Evolutionary conservation across 2,797 vertebrate species (phyloP), one percentile per base, ranked within the genome.

Genomic region (Lutra lutra): DNA sequence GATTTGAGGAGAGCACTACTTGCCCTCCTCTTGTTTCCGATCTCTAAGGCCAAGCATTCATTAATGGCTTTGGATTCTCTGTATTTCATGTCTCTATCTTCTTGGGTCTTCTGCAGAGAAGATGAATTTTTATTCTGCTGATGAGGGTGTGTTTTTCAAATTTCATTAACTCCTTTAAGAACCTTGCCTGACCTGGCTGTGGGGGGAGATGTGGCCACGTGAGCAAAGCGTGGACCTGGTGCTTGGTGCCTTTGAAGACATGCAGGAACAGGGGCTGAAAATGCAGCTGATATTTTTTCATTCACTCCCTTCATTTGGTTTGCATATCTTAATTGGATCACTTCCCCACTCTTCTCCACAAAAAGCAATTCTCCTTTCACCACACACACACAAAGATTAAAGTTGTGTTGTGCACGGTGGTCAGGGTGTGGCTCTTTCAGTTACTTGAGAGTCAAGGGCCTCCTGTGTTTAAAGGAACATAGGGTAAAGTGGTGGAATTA

Each of bases 91-190:
- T 85, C 77, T 77, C 3, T 68, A 10, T 86, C 70, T 92, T 86
- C 82, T 78, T 27, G 94, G n/a, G 21, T 46, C 84, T 35, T 9
- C 73, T 96, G 88, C 85, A 35, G 29, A 64, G 25, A 96, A 94
- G 72, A 29, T 93, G 60, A 66, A 64, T 96, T 96, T 95, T 79
- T 48, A 46, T 3, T 84, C 43, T 78, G 6, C 79, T 54, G 46
- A 40, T 43, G 54, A 93, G 48, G 64, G 8, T 91, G 5, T 79
- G 20, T 90, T 94, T 94, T 46, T 90, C 25, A 88, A 72, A 68
- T 51, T 92, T 78, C 72, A 54, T 89, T 84, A 86, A 92, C 87
- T 86, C 35, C 58, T 56, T 66, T 48, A 58, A 43, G 60, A 87
- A 68, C 91, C 84, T 89, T 46, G n/a, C 68, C 82, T 92, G 3